Evolutionary conservation across 1,140 invertebrate species (phyloP), one percentile per base, ranked within the genome.

Genomic region (Brachionus koreanus): DNA sequence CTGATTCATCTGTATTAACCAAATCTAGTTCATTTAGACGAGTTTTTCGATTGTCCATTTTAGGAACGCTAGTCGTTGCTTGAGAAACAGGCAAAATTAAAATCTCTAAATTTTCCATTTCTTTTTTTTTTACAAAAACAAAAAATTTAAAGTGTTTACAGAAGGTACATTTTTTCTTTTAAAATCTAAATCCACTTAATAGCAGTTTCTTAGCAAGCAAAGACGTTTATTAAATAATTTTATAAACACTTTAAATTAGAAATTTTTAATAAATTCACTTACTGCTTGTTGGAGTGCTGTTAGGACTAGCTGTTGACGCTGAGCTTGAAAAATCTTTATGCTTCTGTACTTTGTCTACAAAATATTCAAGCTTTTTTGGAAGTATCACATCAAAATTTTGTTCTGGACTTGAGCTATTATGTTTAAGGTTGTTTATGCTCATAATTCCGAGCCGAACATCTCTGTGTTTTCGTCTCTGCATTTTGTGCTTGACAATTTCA

Each of bases 91-190:
- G 69, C 43, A 74, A 74, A 74, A 74, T 74, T 25, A 25, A 46
- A 74, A 46, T 46, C 19, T 74, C 69, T 25, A 74, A 46, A 74
- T 74, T 74, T 46, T 74, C 69, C 69, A 74, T 74, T 74, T 46
- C 46, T 49, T 25, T 25, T 49, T 74, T 19, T 23, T 33, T 13
- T n/a, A n/a, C n/a, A n/a, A n/a, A n/a, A n/a, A 49, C n/a, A 25
- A 46, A 74, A 74, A 72, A 72, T 13, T 63, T 37, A 67, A 35
- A 67, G 35, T 67, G 29, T 35, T 67, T 57, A 57, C n/a, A 57
- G 16, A 16, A 57, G 49, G 49, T 57, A 57, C 49, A 57, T 25
- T 19, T 6, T 19, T 57, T 57, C 49, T 57, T 4, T 57, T 57
- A 16, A 57, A 57, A 57, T 19, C 19, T 19, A 57, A 57, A 57